Percentiles rank a stretch among this genome's conserved stretches.
Evolutionary conservation across 2,888 invertebrate genomes (phyloP).

Genomic region (Zelleria hepariella): DNA sequence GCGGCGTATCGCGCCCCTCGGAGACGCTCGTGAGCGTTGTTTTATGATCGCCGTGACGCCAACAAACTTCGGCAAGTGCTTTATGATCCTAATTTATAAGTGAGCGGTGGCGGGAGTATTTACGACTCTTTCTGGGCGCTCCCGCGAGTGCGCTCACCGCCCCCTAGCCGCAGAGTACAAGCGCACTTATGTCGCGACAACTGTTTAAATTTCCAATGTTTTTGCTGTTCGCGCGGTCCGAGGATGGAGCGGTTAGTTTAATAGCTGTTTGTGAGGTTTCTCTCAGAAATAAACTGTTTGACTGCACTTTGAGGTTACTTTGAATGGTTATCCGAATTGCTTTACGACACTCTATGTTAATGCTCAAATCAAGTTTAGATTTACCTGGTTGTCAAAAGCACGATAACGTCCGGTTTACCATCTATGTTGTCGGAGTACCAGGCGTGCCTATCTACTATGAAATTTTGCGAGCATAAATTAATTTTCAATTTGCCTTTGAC

Average conservation of each 20-base stretch:
- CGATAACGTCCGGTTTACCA: background rate
- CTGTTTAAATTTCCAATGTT: background rate
- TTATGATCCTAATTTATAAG: slow-evolving; percentile 73
- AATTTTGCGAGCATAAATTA: slow-evolving; percentile 66
- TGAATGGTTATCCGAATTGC: too few relatives aligned
- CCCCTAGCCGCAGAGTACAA: slow-evolving; percentile 5
- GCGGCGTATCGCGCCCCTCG: slow-evolving; percentile 28
- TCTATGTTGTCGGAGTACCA: slow-evolving; percentile 20
- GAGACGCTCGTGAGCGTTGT: slow-evolving; percentile 50
- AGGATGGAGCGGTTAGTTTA: background rate
- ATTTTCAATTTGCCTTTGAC: slow-evolving; percentile 72
- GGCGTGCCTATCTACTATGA: slow-evolving; percentile 24
- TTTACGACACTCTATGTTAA: too few relatives aligned
- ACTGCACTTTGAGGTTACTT: too few relatives aligned
- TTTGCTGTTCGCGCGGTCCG: background rate
- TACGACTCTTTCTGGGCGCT: slow-evolving; percentile 60
- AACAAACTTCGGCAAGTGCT: slow-evolving; percentile 69
- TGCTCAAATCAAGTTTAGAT: background rate
- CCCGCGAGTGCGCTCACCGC: slow-evolving; percentile 53
- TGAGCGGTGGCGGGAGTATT: slow-evolving; percentile 63
- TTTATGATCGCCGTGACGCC: slow-evolving; percentile 66
- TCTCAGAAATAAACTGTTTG: slow-evolving; percentile 24
- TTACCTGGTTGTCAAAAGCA: background rate
- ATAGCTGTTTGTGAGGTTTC: slow-evolving; percentile 16
- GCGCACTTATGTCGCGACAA: slow-evolving; percentile 1